A percentile compares a stretch with the other conserved stretches of the same genome.
These are phyloP conservation scores for Erpornis zantholeuca DNA, from an alignment of 2,113 vertebrate genomes.

Conservation along the genomic window DNA sequence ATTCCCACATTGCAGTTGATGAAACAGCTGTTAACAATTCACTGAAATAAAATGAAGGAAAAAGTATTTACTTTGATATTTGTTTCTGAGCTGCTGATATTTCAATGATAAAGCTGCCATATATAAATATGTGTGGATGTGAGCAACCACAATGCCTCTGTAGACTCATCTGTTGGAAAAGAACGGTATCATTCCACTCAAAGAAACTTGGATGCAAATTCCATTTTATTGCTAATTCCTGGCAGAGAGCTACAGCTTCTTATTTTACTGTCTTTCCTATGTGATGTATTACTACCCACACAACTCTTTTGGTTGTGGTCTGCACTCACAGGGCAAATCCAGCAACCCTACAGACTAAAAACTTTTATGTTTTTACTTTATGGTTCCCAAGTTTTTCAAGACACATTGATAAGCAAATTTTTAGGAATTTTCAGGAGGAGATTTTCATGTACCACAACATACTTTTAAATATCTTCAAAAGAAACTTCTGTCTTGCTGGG, in stretches of 20 bases:
- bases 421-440: not conserved
- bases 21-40: conserved; percentile 28
- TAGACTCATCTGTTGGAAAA: not conserved
- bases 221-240: not conserved
- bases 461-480: not conserved
- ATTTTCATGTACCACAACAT: not conserved
- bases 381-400: not conserved
- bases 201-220: not conserved
- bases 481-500: not conserved
- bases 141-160: not conserved
- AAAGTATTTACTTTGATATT: not conserved
- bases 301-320: not conserved
- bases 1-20: not conserved
- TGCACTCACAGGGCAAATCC: not conserved
- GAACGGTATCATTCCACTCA: not conserved
- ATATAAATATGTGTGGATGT: not conserved
- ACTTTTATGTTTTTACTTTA: not conserved
- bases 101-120: conserved; percentile 8
- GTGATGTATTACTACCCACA: not conserved
- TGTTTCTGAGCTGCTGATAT: conserved; percentile 5
- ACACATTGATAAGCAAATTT: not conserved
- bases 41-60: not conserved
- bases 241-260: not conserved
- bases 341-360: not conserved
- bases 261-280: not conserved